Evolutionary conservation across 2,888 invertebrate species (phyloP).

Genomic region (Capitulum mitella): DNA sequence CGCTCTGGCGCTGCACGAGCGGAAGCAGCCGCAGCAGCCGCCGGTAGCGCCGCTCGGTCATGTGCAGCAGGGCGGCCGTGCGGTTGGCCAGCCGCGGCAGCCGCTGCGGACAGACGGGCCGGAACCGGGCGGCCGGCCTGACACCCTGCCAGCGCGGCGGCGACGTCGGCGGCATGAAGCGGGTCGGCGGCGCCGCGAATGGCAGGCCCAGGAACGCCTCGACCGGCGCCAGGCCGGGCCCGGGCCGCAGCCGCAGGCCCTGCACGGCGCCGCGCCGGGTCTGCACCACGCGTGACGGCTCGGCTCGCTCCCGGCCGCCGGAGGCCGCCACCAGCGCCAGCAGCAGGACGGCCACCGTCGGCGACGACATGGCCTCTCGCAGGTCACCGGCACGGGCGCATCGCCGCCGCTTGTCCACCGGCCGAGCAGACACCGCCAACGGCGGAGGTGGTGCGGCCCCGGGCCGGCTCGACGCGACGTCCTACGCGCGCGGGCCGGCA

Average conservation of each 20-base stretch:
- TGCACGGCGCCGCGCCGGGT: slow-evolving; percentile 34
- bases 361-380: too few species aligned
- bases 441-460: too few species aligned
- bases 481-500: too few species aligned
- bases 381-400: neutral
- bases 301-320: neutral
- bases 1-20: slow-evolving; percentile 81
- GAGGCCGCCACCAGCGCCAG: neutral
- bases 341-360: neutral
- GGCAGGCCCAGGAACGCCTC: slow-evolving; percentile 85
- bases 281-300: slow-evolving; percentile 29
- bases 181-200: slow-evolving; percentile 83
- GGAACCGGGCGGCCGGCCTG: slow-evolving; percentile 75
- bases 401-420: neutral
- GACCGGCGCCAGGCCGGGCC: slow-evolving; percentile 47
- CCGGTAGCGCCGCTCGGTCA: slow-evolving; percentile 85
- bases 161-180: slow-evolving; percentile 94
- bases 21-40: slow-evolving; percentile 78
- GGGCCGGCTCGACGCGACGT: too few species aligned
- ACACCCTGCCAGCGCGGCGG: slow-evolving; percentile 88
- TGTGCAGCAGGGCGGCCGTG: slow-evolving; percentile 70
- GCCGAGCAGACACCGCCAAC: too few species aligned
- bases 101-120: slow-evolving; percentile 84
- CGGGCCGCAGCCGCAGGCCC: slow-evolving; percentile 32
- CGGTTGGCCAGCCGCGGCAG: slow-evolving; percentile 72